Evolutionary conservation across 2,888 invertebrate genomes (phyloP).

Genomic region (Hofmannophila pseudospretella): DNA sequence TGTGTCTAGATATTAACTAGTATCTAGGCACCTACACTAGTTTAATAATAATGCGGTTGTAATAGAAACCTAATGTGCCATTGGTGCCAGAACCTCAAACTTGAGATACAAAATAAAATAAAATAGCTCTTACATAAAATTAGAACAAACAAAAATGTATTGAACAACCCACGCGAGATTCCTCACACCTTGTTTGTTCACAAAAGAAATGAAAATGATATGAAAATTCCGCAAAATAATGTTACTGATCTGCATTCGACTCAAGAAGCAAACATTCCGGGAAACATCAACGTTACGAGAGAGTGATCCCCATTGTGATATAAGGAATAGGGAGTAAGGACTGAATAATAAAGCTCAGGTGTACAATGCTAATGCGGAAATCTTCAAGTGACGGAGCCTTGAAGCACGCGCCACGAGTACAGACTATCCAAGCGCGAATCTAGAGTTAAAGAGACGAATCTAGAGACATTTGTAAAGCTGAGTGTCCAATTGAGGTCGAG

Average conservation of each 20-base stretch:
- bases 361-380: constrained; percentile 29
- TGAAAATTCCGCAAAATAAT: constrained; percentile 1
- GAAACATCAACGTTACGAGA: constrained; percentile 18
- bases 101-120: too few species aligned
- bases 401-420: constrained; percentile 15
- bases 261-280: constrained; percentile 11
- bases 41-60: too few species aligned
- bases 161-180: not conserved
- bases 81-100: too few species aligned
- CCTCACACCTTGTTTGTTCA: not conserved
- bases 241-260: constrained; percentile 12
- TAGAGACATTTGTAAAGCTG: too few species aligned
- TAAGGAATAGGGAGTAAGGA: constrained; percentile 32
- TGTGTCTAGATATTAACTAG: too few species aligned
- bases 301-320: constrained; percentile 29
- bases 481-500: constrained; percentile 1
- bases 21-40: too few species aligned
- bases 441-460: too few species aligned
- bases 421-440: too few species aligned
- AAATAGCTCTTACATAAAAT: not conserved
- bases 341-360: constrained; percentile 35
- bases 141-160: not conserved
- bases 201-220: constrained; percentile 1
- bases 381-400: constrained; percentile 17
- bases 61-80: too few species aligned